A percentile compares a stretch with the other conserved stretches of the same genome.
phyloP scores from a whole-genome alignment of 2,888 invertebrate genomes.

The Nysson spinosus region DNA sequence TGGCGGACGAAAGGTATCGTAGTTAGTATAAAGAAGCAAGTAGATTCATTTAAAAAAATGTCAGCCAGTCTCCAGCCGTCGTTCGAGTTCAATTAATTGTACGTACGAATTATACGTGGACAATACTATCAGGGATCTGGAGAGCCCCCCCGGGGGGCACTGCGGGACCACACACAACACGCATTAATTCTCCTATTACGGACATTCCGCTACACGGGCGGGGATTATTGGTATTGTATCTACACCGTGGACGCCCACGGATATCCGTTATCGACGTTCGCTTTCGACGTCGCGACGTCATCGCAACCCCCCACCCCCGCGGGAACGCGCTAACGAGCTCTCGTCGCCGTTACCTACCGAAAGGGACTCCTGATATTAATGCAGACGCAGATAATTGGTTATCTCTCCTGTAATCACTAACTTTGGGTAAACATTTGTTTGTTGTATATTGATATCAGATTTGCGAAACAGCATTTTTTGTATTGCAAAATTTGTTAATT shows the following conservation, averaged over 20 bases:
- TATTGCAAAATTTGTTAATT: too few relatives aligned
- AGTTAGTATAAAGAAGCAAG: too few relatives aligned
- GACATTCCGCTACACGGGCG: constrained; percentile 61
- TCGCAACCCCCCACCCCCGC: constrained; percentile 54
- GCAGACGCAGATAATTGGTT: too few relatives aligned
- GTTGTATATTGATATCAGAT: too few relatives aligned
- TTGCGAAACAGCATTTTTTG: too few relatives aligned
- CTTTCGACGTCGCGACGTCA: constrained; percentile 68
- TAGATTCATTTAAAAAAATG: constrained; percentile 49
- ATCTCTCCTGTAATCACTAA: too few relatives aligned
- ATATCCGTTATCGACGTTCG: constrained; percentile 62
- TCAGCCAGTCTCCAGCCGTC: constrained; percentile 44
- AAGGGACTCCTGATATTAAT: too few relatives aligned
- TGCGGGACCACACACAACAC: constrained; percentile 72
- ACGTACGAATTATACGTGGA: constrained; percentile 67
- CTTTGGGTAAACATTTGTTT: too few relatives aligned
- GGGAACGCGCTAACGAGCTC: constrained; percentile 72
- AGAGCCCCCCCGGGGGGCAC: constrained; percentile 55
- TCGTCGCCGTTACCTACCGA: constrained; percentile 64
- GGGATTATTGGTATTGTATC: constrained; percentile 52
- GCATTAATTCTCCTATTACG: constrained; percentile 72
- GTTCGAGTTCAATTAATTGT: constrained; percentile 69
- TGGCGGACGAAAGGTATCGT: too few relatives aligned
- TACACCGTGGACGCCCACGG: constrained; percentile 59
- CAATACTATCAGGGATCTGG: constrained; percentile 72